Evolutionary conservation across 2,888 invertebrate genomes (phyloP).

Genomic region (Zaprionus obscuricornis): DNA sequence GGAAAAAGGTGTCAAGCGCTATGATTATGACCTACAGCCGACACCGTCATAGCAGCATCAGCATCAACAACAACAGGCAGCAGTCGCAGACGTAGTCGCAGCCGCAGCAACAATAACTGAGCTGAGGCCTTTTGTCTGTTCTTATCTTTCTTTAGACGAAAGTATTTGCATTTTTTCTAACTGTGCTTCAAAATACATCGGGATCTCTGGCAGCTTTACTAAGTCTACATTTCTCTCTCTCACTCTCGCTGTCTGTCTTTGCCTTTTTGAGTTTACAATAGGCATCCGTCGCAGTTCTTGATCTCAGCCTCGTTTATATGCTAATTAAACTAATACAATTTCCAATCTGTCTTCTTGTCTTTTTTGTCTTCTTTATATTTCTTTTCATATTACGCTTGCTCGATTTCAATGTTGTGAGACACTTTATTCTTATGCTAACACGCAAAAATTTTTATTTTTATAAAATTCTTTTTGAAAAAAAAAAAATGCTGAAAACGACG

Average conservation of each 20-base stretch:
- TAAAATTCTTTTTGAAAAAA: slow-evolving; percentile 40
- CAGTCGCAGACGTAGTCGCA: too few relatives aligned
- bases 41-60: slow-evolving; percentile 14
- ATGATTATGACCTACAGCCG: slow-evolving; percentile 58
- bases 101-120: slow-evolving; percentile 24
- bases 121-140: slow-evolving; percentile 51
- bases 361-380: too few relatives aligned
- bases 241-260: too few relatives aligned
- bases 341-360: slow-evolving; percentile 58
- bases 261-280: not conserved
- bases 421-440: slow-evolving; percentile 57
- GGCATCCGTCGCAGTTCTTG: slow-evolving; percentile 5
- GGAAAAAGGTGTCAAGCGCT: slow-evolving; percentile 66
- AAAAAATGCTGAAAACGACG: slow-evolving; percentile 21
- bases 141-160: slow-evolving; percentile 31
- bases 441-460: slow-evolving; percentile 50
- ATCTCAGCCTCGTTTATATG: slow-evolving; percentile 59
- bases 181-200: slow-evolving; percentile 32
- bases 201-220: not conserved
- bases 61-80: slow-evolving; percentile 1
- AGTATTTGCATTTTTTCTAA: slow-evolving; percentile 65
- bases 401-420: slow-evolving; percentile 25
- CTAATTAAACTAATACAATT: slow-evolving; percentile 62
- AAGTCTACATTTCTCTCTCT: too few relatives aligned
- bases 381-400: slow-evolving; percentile 27